Conservation (phyloP, 2,113 vertebrate species). For the Misgurnus anguillicaudatus region DNA sequence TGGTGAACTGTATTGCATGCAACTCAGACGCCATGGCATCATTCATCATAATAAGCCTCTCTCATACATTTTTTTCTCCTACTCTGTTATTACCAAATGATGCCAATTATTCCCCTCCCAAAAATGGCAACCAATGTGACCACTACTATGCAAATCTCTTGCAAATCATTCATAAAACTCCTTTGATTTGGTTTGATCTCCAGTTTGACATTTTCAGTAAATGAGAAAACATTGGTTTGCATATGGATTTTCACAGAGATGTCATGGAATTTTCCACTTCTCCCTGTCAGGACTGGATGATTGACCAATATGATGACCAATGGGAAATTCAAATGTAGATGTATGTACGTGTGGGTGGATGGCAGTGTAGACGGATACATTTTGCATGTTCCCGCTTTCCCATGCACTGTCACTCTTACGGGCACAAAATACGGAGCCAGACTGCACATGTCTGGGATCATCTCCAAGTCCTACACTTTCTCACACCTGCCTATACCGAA, state of each 20-base stretch:
- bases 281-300: constrained; percentile 26
- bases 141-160: constrained; percentile 35
- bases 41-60: constrained; percentile 16
- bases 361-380: constrained; percentile 24
- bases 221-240: constrained; percentile 29
- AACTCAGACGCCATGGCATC: constrained; percentile 19
- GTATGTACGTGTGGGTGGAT: constrained; percentile 2
- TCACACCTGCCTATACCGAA: constrained; percentile 56
- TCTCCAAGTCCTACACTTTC: constrained; percentile 57
- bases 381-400: constrained; percentile 32
- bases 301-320: background rate
- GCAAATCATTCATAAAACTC: constrained; percentile 8
- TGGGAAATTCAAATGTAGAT: constrained; percentile 39
- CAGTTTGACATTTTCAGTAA: constrained; percentile 35
- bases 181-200: constrained; percentile 16
- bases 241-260: constrained; percentile 39
- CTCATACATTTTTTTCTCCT: background rate
- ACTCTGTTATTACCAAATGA: constrained; percentile 37
- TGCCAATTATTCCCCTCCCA: constrained; percentile 41
- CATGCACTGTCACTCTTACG: background rate
- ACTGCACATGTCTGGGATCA: constrained; percentile 67
- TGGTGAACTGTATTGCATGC: constrained; percentile 19
- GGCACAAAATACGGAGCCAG: constrained; percentile 5
- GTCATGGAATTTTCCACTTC: constrained; percentile 29
- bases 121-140: constrained; percentile 42